Base-by-base conservation (phyloP, 2,113 vertebrate genomes). In the Tragelaphus strepsiceros region DNA sequence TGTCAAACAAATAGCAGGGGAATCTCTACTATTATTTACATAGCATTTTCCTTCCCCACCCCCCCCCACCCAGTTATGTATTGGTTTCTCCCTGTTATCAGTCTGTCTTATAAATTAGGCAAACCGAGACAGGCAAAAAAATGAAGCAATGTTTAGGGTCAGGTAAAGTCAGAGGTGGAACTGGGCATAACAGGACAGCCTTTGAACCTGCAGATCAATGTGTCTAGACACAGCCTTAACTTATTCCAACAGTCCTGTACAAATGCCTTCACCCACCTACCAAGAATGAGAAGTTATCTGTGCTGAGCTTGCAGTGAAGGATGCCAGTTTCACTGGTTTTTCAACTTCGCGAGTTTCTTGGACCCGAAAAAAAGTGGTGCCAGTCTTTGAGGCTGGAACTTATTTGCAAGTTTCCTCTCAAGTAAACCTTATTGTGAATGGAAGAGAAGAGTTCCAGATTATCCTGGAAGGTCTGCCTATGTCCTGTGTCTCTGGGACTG, bases 1-100 rank as follows among this genome's bases (percentile, higher is more conserved):
- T 98, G 91, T 98, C 97, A 94, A 96, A 80, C 67, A 77, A 93
- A 94, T 97, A 98, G 97, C 97, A 97, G 96, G 97, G 89, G 56
- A 88, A 97, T 88, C 96, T 98, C 98, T 88, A 74, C 88, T 93
- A 90, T 96, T 97, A 97, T 98, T 98, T 97, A 98, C 93, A 97
- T 81, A 96, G 91, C 64, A 77, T 94, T 97, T 98, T 22, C n/a
- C n/a, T 5, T 90, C 95, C 97, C 2, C 6, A 13, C 6, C 9
- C 2, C 43, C 43, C 4, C 43, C 24, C 93, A 13, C 59, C 22
- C 21, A 96, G 35, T 97, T 97, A 97, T 95, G 59, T 84, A 62
- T 97, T 91, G 22, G 86, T 89, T 94, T 94, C 91, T 96, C 81
- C 80, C 91, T 91, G 51, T 80, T 88, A 89, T 46, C 95, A 87